Evolutionary conservation across 2,888 invertebrate genomes (phyloP).

Genomic region (Drosophila borealis): DNA sequence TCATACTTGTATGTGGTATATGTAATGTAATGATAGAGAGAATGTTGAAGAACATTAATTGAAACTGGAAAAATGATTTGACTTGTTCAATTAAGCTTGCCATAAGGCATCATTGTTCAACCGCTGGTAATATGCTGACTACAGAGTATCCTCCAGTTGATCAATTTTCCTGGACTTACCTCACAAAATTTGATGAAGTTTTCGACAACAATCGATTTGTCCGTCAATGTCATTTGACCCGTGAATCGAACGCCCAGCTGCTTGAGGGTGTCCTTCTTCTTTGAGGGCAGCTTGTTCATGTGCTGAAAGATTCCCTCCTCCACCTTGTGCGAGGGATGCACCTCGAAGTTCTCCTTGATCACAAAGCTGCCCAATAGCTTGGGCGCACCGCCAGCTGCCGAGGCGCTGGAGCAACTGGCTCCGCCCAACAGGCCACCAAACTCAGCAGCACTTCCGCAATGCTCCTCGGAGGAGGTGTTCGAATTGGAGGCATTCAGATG

Average conservation of each 20-base stretch:
- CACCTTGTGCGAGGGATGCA: constrained; percentile 84
- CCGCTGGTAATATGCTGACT: background rate
- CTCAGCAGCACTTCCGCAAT: constrained; percentile 76
- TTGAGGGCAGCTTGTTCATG: constrained; percentile 84
- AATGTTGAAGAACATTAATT: constrained; percentile 20
- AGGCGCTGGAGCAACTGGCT: constrained; percentile 56
- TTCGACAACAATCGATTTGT: constrained; percentile 85
- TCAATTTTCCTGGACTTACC: constrained; percentile 64
- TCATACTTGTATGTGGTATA: constrained; percentile 15
- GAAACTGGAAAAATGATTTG: constrained; percentile 13
- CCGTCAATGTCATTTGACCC: constrained; percentile 84
- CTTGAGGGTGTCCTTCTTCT: constrained; percentile 84
- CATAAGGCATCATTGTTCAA: too few relatives aligned
- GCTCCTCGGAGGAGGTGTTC: constrained; percentile 84
- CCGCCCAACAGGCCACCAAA: constrained; percentile 71
- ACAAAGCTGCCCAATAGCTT: constrained; percentile 83
- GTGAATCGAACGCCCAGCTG: constrained; percentile 84
- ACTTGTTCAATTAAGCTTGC: background rate
- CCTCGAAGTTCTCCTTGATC: constrained; percentile 84
- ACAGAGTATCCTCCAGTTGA: background rate
- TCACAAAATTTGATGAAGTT: constrained; percentile 85
- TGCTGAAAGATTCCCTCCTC: constrained; percentile 85
- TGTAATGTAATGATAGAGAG: constrained; percentile 27
- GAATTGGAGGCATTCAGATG: constrained; percentile 84
- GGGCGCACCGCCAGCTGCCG: constrained; percentile 72